Base-by-base conservation (phyloP, 2,797 vertebrate genomes). In the Carapus acus region DNA sequence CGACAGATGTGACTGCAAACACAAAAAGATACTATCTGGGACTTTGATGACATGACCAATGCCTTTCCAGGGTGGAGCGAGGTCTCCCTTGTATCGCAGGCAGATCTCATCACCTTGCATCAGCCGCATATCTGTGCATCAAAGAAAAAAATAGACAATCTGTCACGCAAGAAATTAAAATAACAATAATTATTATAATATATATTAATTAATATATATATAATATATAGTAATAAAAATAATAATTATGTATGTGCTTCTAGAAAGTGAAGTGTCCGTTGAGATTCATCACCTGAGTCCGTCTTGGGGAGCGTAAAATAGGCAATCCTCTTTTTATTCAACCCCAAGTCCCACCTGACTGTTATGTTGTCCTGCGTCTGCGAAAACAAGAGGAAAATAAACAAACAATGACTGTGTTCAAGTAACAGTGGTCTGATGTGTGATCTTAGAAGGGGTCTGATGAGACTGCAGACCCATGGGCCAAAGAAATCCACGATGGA, bases 361-460 rank as follows among this genome's bases (percentile, higher is more conserved):
- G 96, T 99, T 88, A 99, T 98, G 88, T 97, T 99, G 83, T 98
- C 96, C 85, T 99, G 96, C 62, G 96, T 99, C 96, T 98, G 68
- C n/a, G 61, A 63, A 47, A 46, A 3, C 9, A 40, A 55, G 37
- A 19, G 15, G 54, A 22, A 37, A 49, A 53, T 13, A 51, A 1
- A 22, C 24, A 27, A 27, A 27, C 24, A 9, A 4, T 5, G 24
- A 9, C 24, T n/a, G n/a, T n/a, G n/a, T n/a, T n/a, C n/a, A 9
- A 5, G 9, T 5, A 27, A 27, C 34, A 21, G 1, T 15, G 8
- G 0, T 21, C 6, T 41, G 20, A 44, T 7, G 1, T 13, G 18
- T 27, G 43, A 22, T 18, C 18, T 24, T 2, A 43, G 7, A n/a
- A 36, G 33, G 4, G 2, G 4, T 0, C 1, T 33, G 16, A 20